phyloP scores from a whole-genome alignment of 2,888 invertebrate genomes.

The Mycalesis mineus region DNA sequence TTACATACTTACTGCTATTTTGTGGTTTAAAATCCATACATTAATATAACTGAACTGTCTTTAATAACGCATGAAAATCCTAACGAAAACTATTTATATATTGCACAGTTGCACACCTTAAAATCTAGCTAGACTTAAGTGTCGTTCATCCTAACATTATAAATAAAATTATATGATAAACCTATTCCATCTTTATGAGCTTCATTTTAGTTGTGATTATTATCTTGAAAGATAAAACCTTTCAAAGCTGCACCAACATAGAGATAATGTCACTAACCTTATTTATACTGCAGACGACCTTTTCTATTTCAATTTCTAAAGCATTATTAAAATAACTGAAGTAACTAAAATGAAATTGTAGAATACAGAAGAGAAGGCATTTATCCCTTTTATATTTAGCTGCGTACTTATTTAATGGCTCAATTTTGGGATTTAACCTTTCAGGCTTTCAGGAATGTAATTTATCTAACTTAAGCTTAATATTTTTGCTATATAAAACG shows the following conservation, averaged over 20 bases:
- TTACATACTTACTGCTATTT: too few species aligned
- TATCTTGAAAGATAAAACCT: not conserved
- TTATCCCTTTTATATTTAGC: not conserved
- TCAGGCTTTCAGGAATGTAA: not conserved
- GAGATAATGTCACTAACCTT: constrained; percentile 16
- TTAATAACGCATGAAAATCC: too few species aligned
- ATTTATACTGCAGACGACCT: constrained; percentile 3
- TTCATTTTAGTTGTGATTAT: not conserved
- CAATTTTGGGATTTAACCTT: not conserved
- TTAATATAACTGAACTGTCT: too few species aligned
- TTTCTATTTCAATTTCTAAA: constrained; percentile 1
- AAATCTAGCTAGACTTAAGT: not conserved
- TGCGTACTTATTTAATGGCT: not conserved
- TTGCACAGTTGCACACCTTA: too few species aligned
- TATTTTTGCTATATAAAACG: too few species aligned
- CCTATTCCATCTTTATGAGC: not conserved
- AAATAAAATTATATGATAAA: not conserved
- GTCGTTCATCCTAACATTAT: not conserved
- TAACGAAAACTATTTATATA: too few species aligned
- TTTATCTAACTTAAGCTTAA: not conserved
- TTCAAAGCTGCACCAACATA: not conserved
- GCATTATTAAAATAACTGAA: not conserved
- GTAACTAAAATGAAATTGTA: not conserved
- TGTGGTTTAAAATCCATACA: too few species aligned
- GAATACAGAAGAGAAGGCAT: not conserved